Evolutionary conservation across 1,140 invertebrate species (phyloP).

Genomic region (Saccostrea glomerata): DNA sequence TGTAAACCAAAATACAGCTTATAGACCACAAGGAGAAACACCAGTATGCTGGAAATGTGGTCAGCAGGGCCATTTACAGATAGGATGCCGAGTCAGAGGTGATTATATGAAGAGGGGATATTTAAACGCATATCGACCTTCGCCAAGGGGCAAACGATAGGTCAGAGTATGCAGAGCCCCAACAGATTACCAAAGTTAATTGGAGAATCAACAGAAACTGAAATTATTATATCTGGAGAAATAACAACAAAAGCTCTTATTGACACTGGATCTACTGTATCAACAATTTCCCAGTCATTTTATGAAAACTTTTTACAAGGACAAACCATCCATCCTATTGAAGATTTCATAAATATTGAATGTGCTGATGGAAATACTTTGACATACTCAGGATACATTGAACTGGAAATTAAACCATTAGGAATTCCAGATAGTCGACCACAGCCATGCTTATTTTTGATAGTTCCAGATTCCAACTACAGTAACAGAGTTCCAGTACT

Average conservation of each 20-base stretch:
- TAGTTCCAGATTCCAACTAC: slow-evolving; percentile 52
- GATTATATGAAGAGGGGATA: too few species aligned
- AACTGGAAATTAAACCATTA: slow-evolving; percentile 36
- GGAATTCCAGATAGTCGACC: not conserved
- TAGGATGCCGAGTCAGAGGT: too few species aligned
- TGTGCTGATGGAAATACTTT: slow-evolving; percentile 58
- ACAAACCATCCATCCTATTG: slow-evolving; percentile 47
- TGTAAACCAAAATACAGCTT: too few species aligned
- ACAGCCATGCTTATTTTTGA: slow-evolving; percentile 49
- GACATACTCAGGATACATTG: slow-evolving; percentile 62
- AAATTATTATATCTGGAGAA: not conserved
- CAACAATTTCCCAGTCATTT: slow-evolving; percentile 9
- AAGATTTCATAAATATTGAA: slow-evolving; percentile 53
- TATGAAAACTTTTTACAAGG: not conserved
- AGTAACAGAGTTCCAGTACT: slow-evolving; percentile 42
- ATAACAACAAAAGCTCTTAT: not conserved
- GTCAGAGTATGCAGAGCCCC: too few species aligned
- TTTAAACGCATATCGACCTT: too few species aligned
- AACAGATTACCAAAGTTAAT: not conserved
- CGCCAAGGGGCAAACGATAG: too few species aligned
- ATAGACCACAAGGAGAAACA: too few species aligned
- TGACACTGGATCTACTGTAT: slow-evolving; percentile 48
- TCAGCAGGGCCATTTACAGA: too few species aligned
- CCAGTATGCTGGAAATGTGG: too few species aligned
- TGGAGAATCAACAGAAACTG: not conserved